These are phyloP conservation scores for Molothrus ater DNA, from an alignment of 2,797 vertebrate species.

Conservation along the genomic window DNA sequence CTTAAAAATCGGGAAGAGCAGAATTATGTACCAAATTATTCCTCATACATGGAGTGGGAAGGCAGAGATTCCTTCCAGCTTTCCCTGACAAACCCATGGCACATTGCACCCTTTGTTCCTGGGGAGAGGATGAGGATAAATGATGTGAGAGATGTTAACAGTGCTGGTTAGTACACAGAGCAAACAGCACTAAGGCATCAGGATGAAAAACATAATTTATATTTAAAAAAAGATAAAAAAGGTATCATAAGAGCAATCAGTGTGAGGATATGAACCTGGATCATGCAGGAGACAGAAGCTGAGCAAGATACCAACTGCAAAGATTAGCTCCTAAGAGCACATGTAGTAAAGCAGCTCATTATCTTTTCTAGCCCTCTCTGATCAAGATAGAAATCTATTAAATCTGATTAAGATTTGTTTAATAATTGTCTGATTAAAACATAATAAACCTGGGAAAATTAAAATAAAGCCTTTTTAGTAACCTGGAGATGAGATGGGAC, in stretches of 20 bases:
- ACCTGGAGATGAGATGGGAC: conserved; percentile 5
- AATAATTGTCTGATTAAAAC: conserved; percentile 58
- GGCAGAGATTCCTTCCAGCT: not conserved
- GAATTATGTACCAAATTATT: not conserved
- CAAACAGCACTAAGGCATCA: not conserved
- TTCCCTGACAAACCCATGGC: not conserved
- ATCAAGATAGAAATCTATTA: not conserved
- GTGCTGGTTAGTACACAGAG: not conserved
- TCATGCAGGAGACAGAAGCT: not conserved
- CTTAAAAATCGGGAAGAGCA: not conserved
- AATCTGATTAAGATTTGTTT: conserved; percentile 48
- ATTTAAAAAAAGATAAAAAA: not conserved
- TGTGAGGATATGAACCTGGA: not conserved
- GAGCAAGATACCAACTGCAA: not conserved
- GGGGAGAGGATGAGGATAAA: not conserved
- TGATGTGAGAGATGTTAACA: not conserved
- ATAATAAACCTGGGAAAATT: conserved; percentile 54
- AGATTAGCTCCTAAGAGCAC: conserved; percentile 16
- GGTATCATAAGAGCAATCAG: not conserved
- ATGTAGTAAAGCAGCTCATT: conserved; percentile 20
- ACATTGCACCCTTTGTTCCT: not conserved
- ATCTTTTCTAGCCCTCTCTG: not conserved
- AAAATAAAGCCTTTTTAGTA: conserved; percentile 33
- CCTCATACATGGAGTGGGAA: not conserved
- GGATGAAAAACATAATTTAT: not conserved